Base-by-base conservation (phyloP, 2,888 invertebrate species). In the Nezara viridula region DNA sequence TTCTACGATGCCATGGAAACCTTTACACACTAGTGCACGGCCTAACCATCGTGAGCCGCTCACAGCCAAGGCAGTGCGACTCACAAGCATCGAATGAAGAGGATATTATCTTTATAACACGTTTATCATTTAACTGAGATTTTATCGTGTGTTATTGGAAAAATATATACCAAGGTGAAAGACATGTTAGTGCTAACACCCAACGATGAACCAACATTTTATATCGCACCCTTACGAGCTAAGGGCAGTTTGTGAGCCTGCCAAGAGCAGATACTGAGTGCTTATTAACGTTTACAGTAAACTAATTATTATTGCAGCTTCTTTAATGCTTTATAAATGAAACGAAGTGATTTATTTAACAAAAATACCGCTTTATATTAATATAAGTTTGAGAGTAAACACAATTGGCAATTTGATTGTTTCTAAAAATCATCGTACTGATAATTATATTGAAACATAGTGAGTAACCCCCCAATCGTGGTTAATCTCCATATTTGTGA, bases 1-100 rank as follows among this genome's bases (percentile, higher is more conserved):
- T 19, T 87, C 60, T 87, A 66, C 40, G 87, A 87, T 37, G 40
- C 73, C 87, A 87, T 87, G 87, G 87, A 60, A 60, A 52, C 52
- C 87, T 44, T n/a, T 27, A 24, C 55, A 87, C 87, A 87, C 47
- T 73, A 87, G 87, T 87, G 40, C 21, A 27, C 14, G 44, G 40
- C 32, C 87, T 37, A 5, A 73, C 87, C 87, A 87, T 87, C 66
- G 32, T 55, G 50, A 40, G 55, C 55, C 44, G 44, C 87, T 73
- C 55, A 66, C 19, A 52, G 55, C 87, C 87, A 87, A 87, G 87
- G 87, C 87, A 27, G 27, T 37, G 87, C 44, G 47, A 37, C 55
- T 40, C 50, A 55, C 87, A 87, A 87, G 73, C 60, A 37, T 87
- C 87, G 21, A 60, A 27, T 24, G 1, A 52, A 52, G n/a, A n/a